Percentiles rank a stretch among this genome's conserved stretches.
These are phyloP conservation scores for Cerceris rybyensis DNA, from an alignment of 2,888 invertebrate species.

Conservation along the genomic window DNA sequence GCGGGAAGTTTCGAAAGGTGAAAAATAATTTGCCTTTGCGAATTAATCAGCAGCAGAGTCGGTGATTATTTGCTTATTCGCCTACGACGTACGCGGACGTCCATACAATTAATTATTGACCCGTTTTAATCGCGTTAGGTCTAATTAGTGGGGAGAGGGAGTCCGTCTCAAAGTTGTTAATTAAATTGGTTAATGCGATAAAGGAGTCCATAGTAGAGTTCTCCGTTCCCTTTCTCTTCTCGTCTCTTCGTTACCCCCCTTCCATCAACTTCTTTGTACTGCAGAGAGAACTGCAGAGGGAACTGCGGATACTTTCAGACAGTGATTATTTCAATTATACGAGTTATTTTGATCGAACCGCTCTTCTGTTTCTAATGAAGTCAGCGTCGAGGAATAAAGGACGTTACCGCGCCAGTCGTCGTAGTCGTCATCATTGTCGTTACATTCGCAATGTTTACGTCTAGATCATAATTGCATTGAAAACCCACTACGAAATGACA, in stretches of 20 bases:
- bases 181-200: slow-evolving; percentile 76
- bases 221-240: slow-evolving; percentile 50
- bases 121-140: slow-evolving; percentile 75
- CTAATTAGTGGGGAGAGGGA: slow-evolving; percentile 70
- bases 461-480: slow-evolving; percentile 14
- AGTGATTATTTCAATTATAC: slow-evolving; percentile 58
- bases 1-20: background rate
- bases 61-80: slow-evolving; percentile 39
- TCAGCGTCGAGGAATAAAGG: slow-evolving; percentile 4
- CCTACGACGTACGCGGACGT: slow-evolving; percentile 52
- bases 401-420: background rate
- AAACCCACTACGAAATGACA: background rate
- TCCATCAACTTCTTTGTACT: slow-evolving; percentile 15
- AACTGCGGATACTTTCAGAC: slow-evolving; percentile 41
- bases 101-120: slow-evolving; percentile 74
- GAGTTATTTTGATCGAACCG: slow-evolving; percentile 30
- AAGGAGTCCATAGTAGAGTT: slow-evolving; percentile 67
- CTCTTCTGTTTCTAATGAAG: slow-evolving; percentile 14
- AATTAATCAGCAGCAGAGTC: slow-evolving; percentile 12
- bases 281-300: slow-evolving; percentile 11
- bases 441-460: slow-evolving; percentile 4
- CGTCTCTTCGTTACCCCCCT: slow-evolving; percentile 29
- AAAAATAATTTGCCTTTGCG: slow-evolving; percentile 6
- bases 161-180: slow-evolving; percentile 74
- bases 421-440: background rate